Conservation (phyloP, 2,113 vertebrate species). For the Fulica atra region DNA sequence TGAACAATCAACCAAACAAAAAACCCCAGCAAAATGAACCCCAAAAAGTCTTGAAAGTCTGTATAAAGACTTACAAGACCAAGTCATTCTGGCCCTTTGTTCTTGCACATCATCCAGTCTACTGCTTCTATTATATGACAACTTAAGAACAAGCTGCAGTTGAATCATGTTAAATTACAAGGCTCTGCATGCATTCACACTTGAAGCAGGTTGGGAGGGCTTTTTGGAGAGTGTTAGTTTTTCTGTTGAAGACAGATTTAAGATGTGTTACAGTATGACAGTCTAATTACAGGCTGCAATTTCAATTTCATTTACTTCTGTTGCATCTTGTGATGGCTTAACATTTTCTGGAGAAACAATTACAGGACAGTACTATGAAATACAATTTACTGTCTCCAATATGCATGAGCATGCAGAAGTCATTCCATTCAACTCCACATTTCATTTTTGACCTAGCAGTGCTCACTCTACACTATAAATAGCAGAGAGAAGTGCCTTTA, state of each 20-base stretch:
- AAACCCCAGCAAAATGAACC: neutral
- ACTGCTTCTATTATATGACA: neutral
- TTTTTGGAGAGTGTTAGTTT: neutral
- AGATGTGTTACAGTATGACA: conserved; percentile 44
- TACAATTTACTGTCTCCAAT: neutral
- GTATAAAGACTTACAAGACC: neutral
- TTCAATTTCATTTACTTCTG: conserved; percentile 56
- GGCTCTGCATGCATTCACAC: neutral
- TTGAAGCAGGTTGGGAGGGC: neutral
- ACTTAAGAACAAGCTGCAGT: neutral
- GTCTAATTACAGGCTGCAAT: conserved; percentile 51
- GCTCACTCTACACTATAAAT: neutral
- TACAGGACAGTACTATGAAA: conserved; percentile 45
- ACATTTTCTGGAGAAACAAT: conserved; percentile 49
- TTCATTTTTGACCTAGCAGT: neutral
- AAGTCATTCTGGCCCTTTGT: neutral
- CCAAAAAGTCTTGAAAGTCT: neutral
- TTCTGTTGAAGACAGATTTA: conserved; percentile 25
- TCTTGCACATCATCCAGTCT: neutral
- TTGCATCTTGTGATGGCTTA: conserved; percentile 2
- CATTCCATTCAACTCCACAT: neutral
- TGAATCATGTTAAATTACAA: neutral
- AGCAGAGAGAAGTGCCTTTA: neutral
- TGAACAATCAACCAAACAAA: neutral
- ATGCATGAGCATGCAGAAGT: neutral